Evolutionary conservation across 2,888 invertebrate genomes (phyloP).

Genomic region (Dexiosoma caninum): DNA sequence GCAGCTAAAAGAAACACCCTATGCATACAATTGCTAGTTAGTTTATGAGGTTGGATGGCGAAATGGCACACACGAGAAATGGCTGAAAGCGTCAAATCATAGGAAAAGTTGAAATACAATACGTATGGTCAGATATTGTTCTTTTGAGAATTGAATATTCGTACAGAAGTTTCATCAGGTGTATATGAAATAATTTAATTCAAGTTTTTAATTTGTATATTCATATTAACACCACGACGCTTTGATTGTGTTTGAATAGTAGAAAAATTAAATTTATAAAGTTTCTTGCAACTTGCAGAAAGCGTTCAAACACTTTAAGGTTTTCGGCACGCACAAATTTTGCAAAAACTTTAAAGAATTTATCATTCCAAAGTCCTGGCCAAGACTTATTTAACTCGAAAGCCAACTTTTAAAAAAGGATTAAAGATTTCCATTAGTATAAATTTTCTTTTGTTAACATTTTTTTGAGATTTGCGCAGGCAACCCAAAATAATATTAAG

Average conservation of each 20-base stretch:
- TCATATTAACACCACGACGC: too few relatives aligned
- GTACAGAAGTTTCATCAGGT: neutral
- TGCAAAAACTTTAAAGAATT: too few relatives aligned
- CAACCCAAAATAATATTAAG: neutral
- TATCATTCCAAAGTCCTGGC: neutral
- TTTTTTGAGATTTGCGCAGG: neutral
- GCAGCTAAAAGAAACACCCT: too few relatives aligned
- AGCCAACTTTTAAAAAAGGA: neutral
- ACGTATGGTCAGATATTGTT: neutral
- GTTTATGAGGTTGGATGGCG: neutral
- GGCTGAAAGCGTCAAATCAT: slow-evolving; percentile 26
- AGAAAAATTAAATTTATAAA: too few relatives aligned
- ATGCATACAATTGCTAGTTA: neutral
- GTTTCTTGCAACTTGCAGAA: too few relatives aligned
- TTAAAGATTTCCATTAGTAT: neutral
- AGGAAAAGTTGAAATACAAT: slow-evolving; percentile 43
- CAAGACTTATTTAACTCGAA: neutral
- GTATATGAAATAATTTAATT: neutral
- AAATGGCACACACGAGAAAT: neutral
- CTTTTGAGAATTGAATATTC: neutral
- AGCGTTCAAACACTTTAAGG: neutral
- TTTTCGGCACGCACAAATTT: too few relatives aligned
- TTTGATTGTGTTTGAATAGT: too few relatives aligned
- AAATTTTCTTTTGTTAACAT: neutral
- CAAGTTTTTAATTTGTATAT: too few relatives aligned